Percentiles rank a stretch among this genome's conserved stretches.
Conservation (phyloP, 2,113 vertebrate species). For the Scartelaos histophorus region DNA sequence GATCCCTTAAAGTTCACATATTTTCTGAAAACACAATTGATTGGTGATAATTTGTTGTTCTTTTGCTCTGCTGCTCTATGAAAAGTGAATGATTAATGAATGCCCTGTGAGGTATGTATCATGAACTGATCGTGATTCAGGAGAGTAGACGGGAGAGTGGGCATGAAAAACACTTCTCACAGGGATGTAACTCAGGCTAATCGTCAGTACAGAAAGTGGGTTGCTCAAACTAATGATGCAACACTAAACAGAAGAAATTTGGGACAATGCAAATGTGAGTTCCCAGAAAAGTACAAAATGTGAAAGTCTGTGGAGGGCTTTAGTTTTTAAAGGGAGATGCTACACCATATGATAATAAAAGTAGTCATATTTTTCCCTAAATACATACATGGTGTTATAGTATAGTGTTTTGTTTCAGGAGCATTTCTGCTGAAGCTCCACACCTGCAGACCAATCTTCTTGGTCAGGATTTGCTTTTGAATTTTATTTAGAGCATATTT, state of each 20-base stretch:
- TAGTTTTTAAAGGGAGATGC: background rate
- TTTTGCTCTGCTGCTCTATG: background rate
- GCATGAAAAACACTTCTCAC: background rate
- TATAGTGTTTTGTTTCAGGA: too few relatives aligned
- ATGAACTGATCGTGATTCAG: slow-evolving; percentile 1
- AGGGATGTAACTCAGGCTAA: slow-evolving; percentile 4
- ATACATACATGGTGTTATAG: too few relatives aligned
- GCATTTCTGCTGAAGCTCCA: too few relatives aligned
- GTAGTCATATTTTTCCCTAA: too few relatives aligned
- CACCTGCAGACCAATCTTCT: too few relatives aligned
- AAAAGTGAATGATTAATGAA: background rate
- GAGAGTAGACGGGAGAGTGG: background rate
- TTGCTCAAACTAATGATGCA: slow-evolving; percentile 1
- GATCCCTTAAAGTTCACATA: background rate
- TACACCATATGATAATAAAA: too few relatives aligned
- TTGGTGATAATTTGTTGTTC: background rate
- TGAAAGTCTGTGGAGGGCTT: background rate
- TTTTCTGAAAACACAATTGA: background rate
- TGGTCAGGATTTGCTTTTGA: too few relatives aligned
- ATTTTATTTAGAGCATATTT: too few relatives aligned
- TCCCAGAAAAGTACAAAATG: background rate
- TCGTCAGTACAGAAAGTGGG: background rate
- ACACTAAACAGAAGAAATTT: background rate
- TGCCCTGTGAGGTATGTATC: background rate
- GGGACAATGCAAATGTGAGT: background rate